phyloP scores from a whole-genome alignment of 2,113 vertebrate genomes.

The Heterotis niloticus region DNA sequence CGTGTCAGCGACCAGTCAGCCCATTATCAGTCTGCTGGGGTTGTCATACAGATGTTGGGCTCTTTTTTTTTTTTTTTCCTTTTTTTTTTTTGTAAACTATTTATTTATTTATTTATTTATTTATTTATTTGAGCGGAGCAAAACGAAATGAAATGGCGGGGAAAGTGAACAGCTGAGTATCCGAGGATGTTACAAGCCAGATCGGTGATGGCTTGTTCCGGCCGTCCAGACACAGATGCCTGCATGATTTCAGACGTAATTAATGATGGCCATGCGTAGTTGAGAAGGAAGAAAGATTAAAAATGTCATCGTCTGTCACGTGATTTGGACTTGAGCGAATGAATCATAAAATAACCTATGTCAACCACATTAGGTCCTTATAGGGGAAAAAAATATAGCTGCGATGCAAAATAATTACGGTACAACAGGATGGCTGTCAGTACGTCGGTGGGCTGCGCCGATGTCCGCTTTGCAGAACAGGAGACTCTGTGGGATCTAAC shows the following conservation, averaged over 20 bases:
- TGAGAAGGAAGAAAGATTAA: not conserved
- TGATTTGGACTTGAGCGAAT: not conserved
- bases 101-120: too few species aligned
- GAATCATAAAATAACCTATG: too few species aligned
- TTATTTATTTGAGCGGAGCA: not conserved
- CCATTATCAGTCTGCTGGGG: not conserved
- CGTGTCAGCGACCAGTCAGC: not conserved
- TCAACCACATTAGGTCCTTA: not conserved
- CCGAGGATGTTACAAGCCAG: not conserved
- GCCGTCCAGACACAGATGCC: not conserved
- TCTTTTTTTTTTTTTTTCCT: too few species aligned
- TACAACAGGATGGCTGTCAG: not conserved
- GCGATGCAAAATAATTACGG: not conserved
- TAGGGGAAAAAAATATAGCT: not conserved
- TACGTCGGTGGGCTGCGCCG: not conserved
- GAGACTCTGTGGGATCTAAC: not conserved
- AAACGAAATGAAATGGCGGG: not conserved
- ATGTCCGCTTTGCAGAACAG: not conserved
- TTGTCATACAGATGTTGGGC: not conserved
- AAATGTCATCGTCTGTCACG: not conserved
- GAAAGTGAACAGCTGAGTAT: not conserved
- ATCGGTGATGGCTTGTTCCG: not conserved
- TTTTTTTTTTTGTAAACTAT: too few species aligned
- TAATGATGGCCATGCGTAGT: not conserved
- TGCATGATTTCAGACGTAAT: not conserved